phyloP scores from a whole-genome alignment of 2,888 invertebrate species.

The Pseudoips prasinana region DNA sequence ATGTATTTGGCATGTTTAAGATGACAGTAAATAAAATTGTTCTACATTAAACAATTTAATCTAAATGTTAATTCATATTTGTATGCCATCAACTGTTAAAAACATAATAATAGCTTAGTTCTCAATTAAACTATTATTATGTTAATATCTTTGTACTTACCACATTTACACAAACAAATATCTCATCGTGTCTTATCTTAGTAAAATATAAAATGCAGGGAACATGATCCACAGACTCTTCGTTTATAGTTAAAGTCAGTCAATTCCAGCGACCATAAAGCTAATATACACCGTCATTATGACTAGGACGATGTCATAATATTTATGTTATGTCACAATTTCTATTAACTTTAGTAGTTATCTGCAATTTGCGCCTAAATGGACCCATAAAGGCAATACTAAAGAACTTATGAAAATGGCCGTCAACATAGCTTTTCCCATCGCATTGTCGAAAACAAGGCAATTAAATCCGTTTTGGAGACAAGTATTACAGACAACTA shows the following conservation, averaged over 20 bases:
- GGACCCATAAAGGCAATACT: conserved; percentile 44
- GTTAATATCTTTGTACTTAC: no score
- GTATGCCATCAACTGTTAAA: no score
- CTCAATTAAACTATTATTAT: no score
- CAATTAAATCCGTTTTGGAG: conserved; percentile 16
- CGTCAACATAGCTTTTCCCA: conserved; percentile 31
- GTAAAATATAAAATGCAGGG: no score
- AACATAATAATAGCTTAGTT: no score
- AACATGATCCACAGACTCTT: no score
- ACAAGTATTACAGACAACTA: conserved; percentile 3
- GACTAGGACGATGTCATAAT: conserved; percentile 26
- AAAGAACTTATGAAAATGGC: conserved; percentile 34
- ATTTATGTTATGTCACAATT: conserved; percentile 39
- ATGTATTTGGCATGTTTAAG: no score
- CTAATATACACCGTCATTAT: conserved; percentile 21
- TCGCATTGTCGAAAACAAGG: conserved; percentile 42
- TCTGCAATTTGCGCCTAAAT: conserved; percentile 44
- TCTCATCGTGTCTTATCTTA: no score
- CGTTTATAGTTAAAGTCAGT: conserved; percentile 29
- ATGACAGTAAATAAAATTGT: no score
- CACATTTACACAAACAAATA: no score
- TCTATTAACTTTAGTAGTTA: conserved; percentile 46
- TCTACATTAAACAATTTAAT: no score
- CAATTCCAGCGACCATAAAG: conserved; percentile 15
- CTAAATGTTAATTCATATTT: no score